A percentile compares a stretch with the other conserved stretches of the same genome.
Evolutionary conservation across 2,797 vertebrate genomes (phyloP).

Genomic region (Rhinophrynus dorsalis): DNA sequence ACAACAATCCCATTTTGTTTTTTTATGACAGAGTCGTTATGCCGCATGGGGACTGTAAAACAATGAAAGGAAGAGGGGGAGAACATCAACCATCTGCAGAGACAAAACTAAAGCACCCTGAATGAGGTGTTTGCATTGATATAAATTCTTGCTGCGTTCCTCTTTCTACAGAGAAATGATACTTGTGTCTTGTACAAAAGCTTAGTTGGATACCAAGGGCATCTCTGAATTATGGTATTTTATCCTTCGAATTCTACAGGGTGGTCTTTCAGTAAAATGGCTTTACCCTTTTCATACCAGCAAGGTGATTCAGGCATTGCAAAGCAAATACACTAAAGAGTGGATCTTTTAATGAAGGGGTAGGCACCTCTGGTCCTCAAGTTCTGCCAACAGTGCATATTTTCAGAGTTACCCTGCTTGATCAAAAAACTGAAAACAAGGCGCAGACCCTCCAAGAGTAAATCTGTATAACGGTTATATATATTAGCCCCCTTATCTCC

Average conservation of each 20-base stretch:
- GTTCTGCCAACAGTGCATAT: too few species aligned
- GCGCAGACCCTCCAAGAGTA: too few species aligned
- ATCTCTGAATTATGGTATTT: not conserved
- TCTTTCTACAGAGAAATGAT: slow-evolving; percentile 2
- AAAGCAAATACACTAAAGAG: not conserved
- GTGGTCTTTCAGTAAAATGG: not conserved
- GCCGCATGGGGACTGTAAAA: slow-evolving; percentile 12
- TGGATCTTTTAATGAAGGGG: too few species aligned
- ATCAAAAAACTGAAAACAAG: too few species aligned
- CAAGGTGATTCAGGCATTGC: not conserved
- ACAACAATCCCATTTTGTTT: slow-evolving; percentile 1
- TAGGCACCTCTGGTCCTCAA: too few species aligned
- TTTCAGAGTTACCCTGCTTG: too few species aligned
- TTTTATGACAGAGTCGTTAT: slow-evolving; percentile 10
- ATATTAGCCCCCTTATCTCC: too few species aligned
- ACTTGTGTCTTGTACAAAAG: not conserved
- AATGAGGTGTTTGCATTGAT: slow-evolving; percentile 9
- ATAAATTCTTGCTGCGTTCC: slow-evolving; percentile 12
- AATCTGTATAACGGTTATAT: too few species aligned
- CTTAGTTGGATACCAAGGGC: slow-evolving; percentile 3
- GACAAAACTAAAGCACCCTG: slow-evolving; percentile 9
- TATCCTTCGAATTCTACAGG: not conserved
- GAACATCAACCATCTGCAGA: slow-evolving; percentile 18
- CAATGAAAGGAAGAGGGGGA: not conserved
- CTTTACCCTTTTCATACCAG: not conserved